A percentile compares a stretch with the other conserved stretches of the same genome.
phyloP scores from a whole-genome alignment of 2,113 vertebrate genomes.

The Zosterops japonicus region DNA sequence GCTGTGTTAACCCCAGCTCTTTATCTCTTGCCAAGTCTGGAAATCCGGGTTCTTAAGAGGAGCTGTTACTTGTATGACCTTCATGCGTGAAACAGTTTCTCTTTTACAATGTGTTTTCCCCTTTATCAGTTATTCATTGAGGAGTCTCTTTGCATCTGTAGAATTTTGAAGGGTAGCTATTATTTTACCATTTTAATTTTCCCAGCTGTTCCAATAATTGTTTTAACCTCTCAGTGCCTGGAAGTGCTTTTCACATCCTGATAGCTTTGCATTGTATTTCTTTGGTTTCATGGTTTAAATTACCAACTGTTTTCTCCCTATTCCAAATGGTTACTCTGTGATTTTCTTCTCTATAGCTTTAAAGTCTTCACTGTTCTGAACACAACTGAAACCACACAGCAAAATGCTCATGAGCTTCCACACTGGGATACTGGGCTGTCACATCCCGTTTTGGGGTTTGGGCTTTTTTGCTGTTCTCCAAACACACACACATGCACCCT shows the following conservation, averaged over 20 bases:
- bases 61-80: slow-evolving; percentile 65
- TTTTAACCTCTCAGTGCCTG: slow-evolving; percentile 71
- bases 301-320: background rate
- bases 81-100: slow-evolving; percentile 66
- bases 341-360: background rate
- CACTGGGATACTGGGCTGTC: background rate
- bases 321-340: background rate
- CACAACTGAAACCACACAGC: no score
- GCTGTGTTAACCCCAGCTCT: slow-evolving; percentile 6
- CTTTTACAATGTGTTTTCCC: slow-evolving; percentile 63
- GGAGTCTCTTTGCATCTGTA: slow-evolving; percentile 71
- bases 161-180: slow-evolving; percentile 72
- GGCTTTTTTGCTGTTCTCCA: background rate
- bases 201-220: slow-evolving; percentile 73
- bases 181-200: slow-evolving; percentile 77
- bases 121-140: slow-evolving; percentile 77
- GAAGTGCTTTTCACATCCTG: slow-evolving; percentile 50
- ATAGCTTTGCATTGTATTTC: slow-evolving; percentile 37
- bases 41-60: slow-evolving; percentile 38
- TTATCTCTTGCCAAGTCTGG: slow-evolving; percentile 39
- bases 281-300: slow-evolving; percentile 25
- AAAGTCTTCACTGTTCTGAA: background rate
- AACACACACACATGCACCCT: background rate
- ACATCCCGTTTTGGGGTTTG: background rate
- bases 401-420: background rate